Conservation (phyloP, 2,113 vertebrate genomes). For the Pampusana beccarii region DNA sequence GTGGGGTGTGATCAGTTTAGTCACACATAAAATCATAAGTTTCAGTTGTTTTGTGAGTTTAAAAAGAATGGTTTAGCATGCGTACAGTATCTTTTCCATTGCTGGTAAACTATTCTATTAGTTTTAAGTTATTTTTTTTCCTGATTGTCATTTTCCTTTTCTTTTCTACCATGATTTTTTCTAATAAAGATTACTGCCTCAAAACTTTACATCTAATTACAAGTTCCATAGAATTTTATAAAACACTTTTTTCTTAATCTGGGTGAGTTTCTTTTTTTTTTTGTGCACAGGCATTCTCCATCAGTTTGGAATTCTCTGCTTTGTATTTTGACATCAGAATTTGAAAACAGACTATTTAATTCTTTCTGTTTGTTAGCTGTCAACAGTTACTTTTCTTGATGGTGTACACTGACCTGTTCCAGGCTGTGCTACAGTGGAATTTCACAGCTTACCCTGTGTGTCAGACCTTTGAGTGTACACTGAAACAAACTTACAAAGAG, state of each 20-base stretch:
- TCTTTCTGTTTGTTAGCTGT: neutral
- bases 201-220: neutral
- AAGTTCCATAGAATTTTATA: neutral
- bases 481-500: neutral
- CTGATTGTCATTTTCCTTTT: neutral
- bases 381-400: neutral
- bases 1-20: neutral
- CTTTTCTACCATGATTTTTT: neutral
- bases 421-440: neutral
- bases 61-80: neutral
- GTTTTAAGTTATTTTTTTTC: neutral
- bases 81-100: neutral
- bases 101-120: neutral
- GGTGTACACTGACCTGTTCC: neutral
- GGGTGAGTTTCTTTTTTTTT: neutral
- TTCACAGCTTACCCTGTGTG: neutral
- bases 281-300: neutral
- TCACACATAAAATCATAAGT: neutral
- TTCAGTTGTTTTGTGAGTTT: neutral
- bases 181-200: neutral
- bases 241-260: neutral
- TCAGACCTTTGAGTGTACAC: neutral
- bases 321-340: neutral
- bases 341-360: neutral
- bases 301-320: neutral